Conservation (phyloP, 1,140 invertebrate genomes). For the Cephus cinctus region DNA sequence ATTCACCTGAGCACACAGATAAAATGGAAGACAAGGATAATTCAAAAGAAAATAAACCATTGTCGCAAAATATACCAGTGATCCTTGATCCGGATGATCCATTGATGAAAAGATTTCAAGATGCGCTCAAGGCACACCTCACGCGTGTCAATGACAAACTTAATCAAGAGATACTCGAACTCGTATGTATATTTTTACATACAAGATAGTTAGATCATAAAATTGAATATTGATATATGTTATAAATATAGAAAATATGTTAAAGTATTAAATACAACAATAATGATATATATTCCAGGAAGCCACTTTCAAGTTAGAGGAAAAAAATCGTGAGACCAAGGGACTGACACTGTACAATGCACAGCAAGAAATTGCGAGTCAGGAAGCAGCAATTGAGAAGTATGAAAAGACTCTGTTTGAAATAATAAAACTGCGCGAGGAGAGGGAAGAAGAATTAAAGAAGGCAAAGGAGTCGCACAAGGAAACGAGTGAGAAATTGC, state of each 20-base stretch:
- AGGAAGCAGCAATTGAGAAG: conserved; percentile 55
- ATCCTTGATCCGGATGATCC: conserved; percentile 68
- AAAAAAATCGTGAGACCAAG: conserved; percentile 51
- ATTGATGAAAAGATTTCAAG: conserved; percentile 64
- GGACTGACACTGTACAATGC: conserved; percentile 51
- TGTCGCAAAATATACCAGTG: too few relatives aligned
- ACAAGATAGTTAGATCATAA: too few relatives aligned
- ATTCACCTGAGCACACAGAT: too few relatives aligned
- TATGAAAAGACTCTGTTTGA: conserved; percentile 51
- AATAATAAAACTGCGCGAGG: conserved; percentile 44
- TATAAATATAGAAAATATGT: conserved; percentile 3
- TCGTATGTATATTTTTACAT: conserved; percentile 46
- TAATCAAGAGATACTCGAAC: conserved; percentile 59
- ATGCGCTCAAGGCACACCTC: conserved; percentile 61
- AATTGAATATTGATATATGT: conserved; percentile 8
- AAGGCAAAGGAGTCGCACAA: conserved; percentile 46
- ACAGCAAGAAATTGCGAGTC: conserved; percentile 56
- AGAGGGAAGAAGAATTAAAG: conserved; percentile 38
- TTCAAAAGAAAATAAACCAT: too few relatives aligned
- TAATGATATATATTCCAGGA: conserved; percentile 34
- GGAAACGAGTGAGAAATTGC: conserved; percentile 38
- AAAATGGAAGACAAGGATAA: too few relatives aligned
- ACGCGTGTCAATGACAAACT: conserved; percentile 57
- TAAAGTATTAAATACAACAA: neutral
- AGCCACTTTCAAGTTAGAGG: conserved; percentile 41